phyloP scores from a whole-genome alignment of 2,888 invertebrate genomes.

The Orchesella flavescens region DNA sequence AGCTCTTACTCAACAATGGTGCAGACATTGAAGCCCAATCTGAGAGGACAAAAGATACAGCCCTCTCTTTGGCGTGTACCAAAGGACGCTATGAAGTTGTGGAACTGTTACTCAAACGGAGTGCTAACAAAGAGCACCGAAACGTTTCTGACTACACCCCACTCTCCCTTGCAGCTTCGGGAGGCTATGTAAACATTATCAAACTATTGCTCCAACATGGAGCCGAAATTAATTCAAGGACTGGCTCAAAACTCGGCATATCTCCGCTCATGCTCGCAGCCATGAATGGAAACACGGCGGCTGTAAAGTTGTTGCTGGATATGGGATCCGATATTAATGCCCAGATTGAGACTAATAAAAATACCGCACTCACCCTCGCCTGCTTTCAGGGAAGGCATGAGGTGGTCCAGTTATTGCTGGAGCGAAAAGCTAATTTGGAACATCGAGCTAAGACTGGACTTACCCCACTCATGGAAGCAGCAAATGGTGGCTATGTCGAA shows the following conservation, averaged over 20 bases:
- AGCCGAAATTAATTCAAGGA: constrained; percentile 98
- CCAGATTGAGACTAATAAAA: constrained; percentile 98
- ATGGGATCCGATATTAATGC: constrained; percentile 99
- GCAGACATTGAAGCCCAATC: constrained; percentile 99
- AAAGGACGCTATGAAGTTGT: constrained; percentile 98
- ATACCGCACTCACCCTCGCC: constrained; percentile 97
- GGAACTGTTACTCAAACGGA: constrained; percentile 88
- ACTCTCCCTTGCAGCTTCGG: constrained; percentile 97
- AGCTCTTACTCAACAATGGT: constrained; percentile 91
- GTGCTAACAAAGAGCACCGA: constrained; percentile 97
- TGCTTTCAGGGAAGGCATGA: constrained; percentile 99
- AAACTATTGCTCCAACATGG: constrained; percentile 92
- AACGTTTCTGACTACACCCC: constrained; percentile 99
- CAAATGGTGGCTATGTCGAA: constrained; percentile 98
- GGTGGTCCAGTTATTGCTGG: constrained; percentile 95
- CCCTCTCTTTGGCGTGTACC: constrained; percentile 96
- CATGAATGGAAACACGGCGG: constrained; percentile 77
- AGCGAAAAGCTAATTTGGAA: constrained; percentile 98
- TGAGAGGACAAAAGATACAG: constrained; percentile 98
- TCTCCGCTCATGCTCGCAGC: constrained; percentile 94
- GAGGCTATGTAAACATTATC: constrained; percentile 98
- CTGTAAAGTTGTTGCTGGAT: constrained; percentile 94
- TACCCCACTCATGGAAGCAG: constrained; percentile 99
- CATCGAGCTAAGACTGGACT: constrained; percentile 98
- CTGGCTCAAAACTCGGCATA: constrained; percentile 97